Evolutionary conservation across 2,888 invertebrate species (phyloP).

Genomic region (Phragmatobia fuliginosa): DNA sequence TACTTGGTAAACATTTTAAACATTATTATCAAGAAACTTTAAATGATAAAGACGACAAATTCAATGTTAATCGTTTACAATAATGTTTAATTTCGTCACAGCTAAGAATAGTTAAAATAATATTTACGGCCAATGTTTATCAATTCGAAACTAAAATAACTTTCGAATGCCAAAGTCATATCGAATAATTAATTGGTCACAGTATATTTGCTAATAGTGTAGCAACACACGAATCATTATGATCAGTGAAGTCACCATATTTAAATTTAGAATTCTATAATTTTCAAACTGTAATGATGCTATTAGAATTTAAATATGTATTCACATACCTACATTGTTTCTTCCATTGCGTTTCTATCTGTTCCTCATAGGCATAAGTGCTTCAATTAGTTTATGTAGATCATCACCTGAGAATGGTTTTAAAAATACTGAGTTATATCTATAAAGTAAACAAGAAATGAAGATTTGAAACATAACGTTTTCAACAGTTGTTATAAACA

Average conservation of each 20-base stretch:
- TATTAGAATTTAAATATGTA: not conserved
- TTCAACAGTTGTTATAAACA: conserved; percentile 19
- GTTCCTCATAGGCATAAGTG: conserved; percentile 9
- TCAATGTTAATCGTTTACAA: not conserved
- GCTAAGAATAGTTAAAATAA: not conserved
- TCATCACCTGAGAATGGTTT: conserved; percentile 18
- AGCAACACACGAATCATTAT: not conserved
- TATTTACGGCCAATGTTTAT: not conserved
- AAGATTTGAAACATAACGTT: conserved; percentile 7
- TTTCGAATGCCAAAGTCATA: no score
- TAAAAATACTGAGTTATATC: conserved; percentile 17
- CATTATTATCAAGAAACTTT: not conserved
- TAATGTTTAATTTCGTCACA: not conserved
- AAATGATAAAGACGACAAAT: not conserved
- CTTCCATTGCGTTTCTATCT: conserved; percentile 5
- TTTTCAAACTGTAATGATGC: not conserved
- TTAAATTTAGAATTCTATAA: not conserved
- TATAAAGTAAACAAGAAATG: conserved; percentile 21
- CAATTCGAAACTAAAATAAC: not conserved
- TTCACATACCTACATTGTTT: not conserved
- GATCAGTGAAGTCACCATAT: not conserved
- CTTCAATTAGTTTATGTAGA: conserved; percentile 11
- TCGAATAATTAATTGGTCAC: no score
- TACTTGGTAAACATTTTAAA: not conserved
- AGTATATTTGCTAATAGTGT: not conserved